Conservation (phyloP, 1,140 invertebrate species). For the Drosophila kepulauana region DNA sequence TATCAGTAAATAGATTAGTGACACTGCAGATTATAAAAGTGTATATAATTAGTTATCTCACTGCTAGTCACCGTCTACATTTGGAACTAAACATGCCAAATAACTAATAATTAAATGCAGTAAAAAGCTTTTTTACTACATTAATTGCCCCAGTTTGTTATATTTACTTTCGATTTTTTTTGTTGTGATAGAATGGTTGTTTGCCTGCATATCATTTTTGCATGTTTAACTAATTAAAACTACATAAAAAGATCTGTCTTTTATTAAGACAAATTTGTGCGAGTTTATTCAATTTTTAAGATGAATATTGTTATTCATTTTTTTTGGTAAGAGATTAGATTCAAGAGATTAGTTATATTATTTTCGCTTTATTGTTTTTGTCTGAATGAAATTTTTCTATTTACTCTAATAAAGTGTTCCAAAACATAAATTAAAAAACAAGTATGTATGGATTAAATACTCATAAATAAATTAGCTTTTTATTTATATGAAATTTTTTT, state of each 20-base stretch:
- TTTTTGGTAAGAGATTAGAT: too few relatives aligned
- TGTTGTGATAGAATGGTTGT: neutral
- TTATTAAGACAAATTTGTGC: too few relatives aligned
- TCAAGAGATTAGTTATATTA: too few relatives aligned
- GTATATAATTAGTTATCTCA: slow-evolving; percentile 6
- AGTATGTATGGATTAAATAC: too few relatives aligned
- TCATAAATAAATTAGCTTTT: neutral
- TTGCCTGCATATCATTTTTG: neutral
- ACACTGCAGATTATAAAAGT: slow-evolving; percentile 4
- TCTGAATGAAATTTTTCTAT: too few relatives aligned
- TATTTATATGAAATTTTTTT: neutral
- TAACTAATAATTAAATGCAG: neutral
- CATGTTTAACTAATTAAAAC: neutral
- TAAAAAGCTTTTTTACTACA: neutral
- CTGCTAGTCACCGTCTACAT: slow-evolving; percentile 1
- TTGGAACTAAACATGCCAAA: slow-evolving; percentile 2
- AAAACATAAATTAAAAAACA: too few relatives aligned
- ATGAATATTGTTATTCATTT: too few relatives aligned
- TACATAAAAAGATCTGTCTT: too few relatives aligned
- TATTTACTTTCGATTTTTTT: neutral
- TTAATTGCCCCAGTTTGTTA: too few relatives aligned
- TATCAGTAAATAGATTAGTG: slow-evolving; percentile 11
- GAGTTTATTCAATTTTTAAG: too few relatives aligned
- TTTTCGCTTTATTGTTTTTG: too few relatives aligned
- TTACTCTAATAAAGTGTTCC: too few relatives aligned